These are phyloP conservation scores for Meloidogyne hapla DNA, from an alignment of 1,140 invertebrate species.

Conservation along the genomic window DNA sequence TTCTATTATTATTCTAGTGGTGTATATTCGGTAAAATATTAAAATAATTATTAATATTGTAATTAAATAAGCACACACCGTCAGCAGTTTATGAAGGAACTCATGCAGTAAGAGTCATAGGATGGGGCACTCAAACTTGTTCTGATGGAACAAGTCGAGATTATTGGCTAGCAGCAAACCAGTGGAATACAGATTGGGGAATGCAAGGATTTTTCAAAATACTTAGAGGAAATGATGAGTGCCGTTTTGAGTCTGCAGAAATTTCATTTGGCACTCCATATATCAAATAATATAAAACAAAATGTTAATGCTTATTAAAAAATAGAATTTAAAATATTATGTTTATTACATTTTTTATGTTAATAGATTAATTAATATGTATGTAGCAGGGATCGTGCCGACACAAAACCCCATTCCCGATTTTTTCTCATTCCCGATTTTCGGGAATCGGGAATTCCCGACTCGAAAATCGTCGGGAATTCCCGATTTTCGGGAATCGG, in stretches of 20 bases:
- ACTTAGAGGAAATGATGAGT: conserved; percentile 12
- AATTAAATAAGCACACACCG: too few relatives aligned
- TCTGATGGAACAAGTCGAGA: not conserved
- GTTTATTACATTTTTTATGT: too few relatives aligned
- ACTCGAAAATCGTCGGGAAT: too few relatives aligned
- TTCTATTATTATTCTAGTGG: conserved; percentile 75
- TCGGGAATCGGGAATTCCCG: too few relatives aligned
- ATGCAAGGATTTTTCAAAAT: conserved; percentile 17
- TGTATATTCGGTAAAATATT: conserved; percentile 71
- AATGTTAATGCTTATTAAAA: not conserved
- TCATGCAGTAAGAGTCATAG: conserved; percentile 12
- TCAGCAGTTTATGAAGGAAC: not conserved
- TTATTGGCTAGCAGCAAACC: conserved; percentile 13
- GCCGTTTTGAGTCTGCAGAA: conserved; percentile 8
- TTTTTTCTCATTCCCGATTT: too few relatives aligned
- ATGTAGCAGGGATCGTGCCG: too few relatives aligned
- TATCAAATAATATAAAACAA: not conserved
- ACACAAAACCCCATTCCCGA: too few relatives aligned
- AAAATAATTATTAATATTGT: too few relatives aligned
- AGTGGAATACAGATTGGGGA: conserved; percentile 27
- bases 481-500: too few relatives aligned
- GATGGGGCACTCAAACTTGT: conserved; percentile 19
- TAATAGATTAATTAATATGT: too few relatives aligned
- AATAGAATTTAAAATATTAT: not conserved
- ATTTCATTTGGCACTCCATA: conserved; percentile 22